phyloP scores from a whole-genome alignment of 2,888 invertebrate genomes.

The Osedax fenrisi region DNA sequence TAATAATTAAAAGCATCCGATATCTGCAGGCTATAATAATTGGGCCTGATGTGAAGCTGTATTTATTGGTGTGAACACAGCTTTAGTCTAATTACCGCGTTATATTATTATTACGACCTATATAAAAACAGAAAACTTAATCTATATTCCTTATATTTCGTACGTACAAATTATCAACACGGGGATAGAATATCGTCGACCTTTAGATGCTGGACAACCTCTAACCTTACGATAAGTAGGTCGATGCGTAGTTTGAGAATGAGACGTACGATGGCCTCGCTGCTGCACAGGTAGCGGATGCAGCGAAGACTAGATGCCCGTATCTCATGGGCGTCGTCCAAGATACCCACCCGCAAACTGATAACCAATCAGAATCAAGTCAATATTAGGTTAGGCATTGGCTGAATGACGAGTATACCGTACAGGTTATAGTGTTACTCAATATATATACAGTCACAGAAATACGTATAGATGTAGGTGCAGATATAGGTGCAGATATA shows the following conservation, averaged over 20 bases:
- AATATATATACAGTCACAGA: neutral
- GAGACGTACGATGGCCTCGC: neutral
- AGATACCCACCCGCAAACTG: neutral
- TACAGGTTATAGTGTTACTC: neutral
- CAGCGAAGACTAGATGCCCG: neutral
- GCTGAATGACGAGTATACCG: too few species aligned
- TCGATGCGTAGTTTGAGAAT: neutral
- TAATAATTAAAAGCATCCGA: too few species aligned
- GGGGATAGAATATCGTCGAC: neutral
- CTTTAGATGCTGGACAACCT: neutral
- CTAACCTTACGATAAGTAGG: neutral
- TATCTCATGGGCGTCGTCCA: neutral
- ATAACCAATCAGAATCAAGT: too few species aligned
- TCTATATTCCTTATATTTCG: too few species aligned
- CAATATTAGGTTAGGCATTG: too few species aligned
- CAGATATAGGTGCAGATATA: neutral
- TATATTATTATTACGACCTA: too few species aligned
- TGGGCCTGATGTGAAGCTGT: too few species aligned
- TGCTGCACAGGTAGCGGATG: neutral
- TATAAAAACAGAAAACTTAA: too few species aligned
- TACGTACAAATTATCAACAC: neutral
- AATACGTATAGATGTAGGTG: neutral
- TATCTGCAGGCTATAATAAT: too few species aligned
- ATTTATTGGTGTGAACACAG: too few species aligned
- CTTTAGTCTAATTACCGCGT: too few species aligned